These are phyloP conservation scores for Phyllostomus discolor DNA, from an alignment of 2,113 vertebrate species.

Conservation along the genomic window DNA sequence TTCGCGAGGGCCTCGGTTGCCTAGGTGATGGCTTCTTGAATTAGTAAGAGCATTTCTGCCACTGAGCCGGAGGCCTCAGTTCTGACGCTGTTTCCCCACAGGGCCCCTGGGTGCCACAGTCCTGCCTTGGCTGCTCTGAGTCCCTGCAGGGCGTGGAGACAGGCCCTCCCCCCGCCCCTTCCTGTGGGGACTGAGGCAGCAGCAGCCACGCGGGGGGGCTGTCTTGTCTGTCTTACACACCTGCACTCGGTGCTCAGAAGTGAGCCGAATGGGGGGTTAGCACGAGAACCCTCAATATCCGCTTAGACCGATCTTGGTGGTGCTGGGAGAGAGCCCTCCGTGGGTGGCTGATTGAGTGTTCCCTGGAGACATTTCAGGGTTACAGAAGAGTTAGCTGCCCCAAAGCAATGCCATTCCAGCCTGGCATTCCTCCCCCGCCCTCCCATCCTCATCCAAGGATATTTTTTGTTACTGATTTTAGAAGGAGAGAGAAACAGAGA, in stretches of 20 bases:
- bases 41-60: not conserved
- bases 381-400: not conserved
- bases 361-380: not conserved
- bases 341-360: not conserved
- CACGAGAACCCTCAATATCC: not conserved
- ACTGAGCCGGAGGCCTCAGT: not conserved
- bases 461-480: too few species aligned
- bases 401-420: not conserved
- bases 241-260: not conserved
- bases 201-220: not conserved
- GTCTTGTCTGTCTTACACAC: not conserved
- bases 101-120: not conserved
- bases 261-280: not conserved
- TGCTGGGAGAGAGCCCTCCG: not conserved
- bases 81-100: not conserved
- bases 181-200: not conserved
- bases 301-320: not conserved
- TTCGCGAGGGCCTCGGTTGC: not conserved
- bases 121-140: not conserved
- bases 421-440: not conserved
- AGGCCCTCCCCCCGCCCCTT: not conserved
- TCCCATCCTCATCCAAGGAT: too few species aligned
- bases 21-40: conserved; percentile 50
- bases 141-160: not conserved
- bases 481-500: too few species aligned